Base-by-base conservation (phyloP, 2,888 invertebrate species). In the Hartigia nigra region DNA sequence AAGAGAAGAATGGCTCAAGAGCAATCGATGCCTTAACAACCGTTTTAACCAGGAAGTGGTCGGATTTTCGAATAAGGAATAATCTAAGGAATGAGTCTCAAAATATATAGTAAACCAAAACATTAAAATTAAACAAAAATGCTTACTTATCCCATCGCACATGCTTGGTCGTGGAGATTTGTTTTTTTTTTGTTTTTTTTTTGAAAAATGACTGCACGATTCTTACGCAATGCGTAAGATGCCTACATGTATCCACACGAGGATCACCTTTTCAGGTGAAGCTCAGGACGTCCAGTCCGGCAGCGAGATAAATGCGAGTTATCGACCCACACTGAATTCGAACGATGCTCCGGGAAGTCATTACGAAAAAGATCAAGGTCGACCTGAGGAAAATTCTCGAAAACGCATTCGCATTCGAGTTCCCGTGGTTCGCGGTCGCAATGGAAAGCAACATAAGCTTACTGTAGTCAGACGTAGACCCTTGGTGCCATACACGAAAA, bases 361-460 rank as follows among this genome's bases (percentile, higher is more conserved):
- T 31, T 74, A 77, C 69, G 82, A 81, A 4, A 78, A 80, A 39
- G 81, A 79, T 72, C 74, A 79, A 72, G 81, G 55, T 31, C 72
- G 23, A n/a, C 31, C 12, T 9, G 31, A 32, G 31, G 70, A 84
- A 74, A 85, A 83, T 78, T 87, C 87, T 9, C 87, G 89, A 74
- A 91, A 90, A 83, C 87, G 90, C 79, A 88, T 92, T 1, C 87
- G 90, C 78, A 88, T 92, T 35, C 90, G 91, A 78, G 90, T 92
- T 31, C 92, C 92, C 1, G 87, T 91, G 3, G 85, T 88, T 36
- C 87, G 87, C 74, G 86, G 82, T 69, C 88, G 88, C 82, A 84
- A 80, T 55, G 86, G 86, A 11, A 86, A 84, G 31, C 89, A 90
- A 34, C 91, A 91, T 75, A 91, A 90, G 55, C 80, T 88, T 14